A percentile compares a stretch with the other conserved stretches of the same genome.
phyloP scores from a whole-genome alignment of 2,113 vertebrate genomes.

The Aplodontia rufa region DNA sequence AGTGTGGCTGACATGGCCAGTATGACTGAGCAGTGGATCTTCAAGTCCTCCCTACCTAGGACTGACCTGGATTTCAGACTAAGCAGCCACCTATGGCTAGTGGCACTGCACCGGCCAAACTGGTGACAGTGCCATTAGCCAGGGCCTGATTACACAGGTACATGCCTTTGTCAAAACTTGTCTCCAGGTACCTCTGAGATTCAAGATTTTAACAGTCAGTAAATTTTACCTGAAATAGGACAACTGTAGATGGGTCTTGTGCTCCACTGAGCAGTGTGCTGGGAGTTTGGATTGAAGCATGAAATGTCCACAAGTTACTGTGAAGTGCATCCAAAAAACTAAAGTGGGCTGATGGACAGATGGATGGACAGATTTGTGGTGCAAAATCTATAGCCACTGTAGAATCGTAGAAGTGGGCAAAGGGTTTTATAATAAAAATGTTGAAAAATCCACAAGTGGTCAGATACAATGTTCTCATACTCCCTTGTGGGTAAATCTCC shows the following conservation, averaged over 20 bases:
- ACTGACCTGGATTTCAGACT: too few relatives aligned
- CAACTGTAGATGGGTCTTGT: not conserved
- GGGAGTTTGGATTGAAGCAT: not conserved
- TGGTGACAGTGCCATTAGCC: not conserved
- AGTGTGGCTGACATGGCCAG: not conserved
- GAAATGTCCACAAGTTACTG: accelerated
- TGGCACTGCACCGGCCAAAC: accelerated
- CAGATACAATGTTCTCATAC: not conserved
- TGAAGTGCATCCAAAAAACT: not conserved
- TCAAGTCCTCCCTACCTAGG: not conserved
- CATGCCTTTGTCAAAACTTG: not conserved
- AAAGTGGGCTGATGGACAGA: accelerated
- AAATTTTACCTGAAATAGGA: not conserved
- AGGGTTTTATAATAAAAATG: not conserved
- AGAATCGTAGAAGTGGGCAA: not conserved
- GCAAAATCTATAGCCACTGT: accelerated
- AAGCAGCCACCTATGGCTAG: too few relatives aligned
- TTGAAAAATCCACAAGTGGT: not conserved
- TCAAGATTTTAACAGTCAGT: not conserved
- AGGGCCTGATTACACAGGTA: not conserved
- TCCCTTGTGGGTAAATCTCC: not conserved
- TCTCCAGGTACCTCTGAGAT: accelerated
- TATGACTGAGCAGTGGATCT: too few relatives aligned
- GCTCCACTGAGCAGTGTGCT: accelerated
- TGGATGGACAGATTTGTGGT: accelerated